Conservation (phyloP, 2,888 invertebrate species). For the Ceramica pisi region DNA sequence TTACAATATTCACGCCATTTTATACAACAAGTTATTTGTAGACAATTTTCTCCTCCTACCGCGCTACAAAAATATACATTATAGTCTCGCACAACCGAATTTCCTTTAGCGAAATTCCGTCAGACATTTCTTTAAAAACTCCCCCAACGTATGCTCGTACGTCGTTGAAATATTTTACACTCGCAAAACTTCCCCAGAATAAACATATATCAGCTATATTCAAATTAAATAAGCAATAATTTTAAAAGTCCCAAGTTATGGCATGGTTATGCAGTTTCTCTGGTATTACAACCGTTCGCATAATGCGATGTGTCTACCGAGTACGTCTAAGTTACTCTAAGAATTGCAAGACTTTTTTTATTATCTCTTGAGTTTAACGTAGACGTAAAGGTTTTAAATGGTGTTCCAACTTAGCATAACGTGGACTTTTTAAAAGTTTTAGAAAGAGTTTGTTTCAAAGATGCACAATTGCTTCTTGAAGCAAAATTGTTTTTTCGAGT, state of each 20-base stretch:
- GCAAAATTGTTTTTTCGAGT: conserved; percentile 38
- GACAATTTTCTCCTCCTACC: conserved; percentile 13
- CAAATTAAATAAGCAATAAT: conserved; percentile 76
- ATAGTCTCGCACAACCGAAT: conserved; percentile 39
- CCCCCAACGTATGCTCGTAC: conserved; percentile 55
- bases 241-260: conserved; percentile 68
- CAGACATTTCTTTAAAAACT: conserved; percentile 52
- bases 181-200: conserved; percentile 56
- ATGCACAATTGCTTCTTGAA: conserved; percentile 34
- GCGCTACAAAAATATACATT: conserved; percentile 42
- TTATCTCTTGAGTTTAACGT: conserved; percentile 43
- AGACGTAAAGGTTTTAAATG: conserved; percentile 44
- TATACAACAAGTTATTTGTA: conserved; percentile 30
- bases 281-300: conserved; percentile 65
- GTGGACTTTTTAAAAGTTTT: conserved; percentile 42
- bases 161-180: conserved; percentile 60
- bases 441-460: conserved; percentile 35
- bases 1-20: conserved; percentile 7
- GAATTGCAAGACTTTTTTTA: conserved; percentile 50
- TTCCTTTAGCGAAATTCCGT: conserved; percentile 47
- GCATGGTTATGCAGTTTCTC: conserved; percentile 65
- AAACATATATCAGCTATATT: conserved; percentile 73
- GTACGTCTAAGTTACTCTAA: conserved; percentile 45
- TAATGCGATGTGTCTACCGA: conserved; percentile 60
- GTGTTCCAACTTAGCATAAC: conserved; percentile 51